Evolutionary conservation across 2,797 vertebrate species (phyloP), one percentile per base, ranked within the genome.

Genomic region (Geotrypetes seraphini): DNA sequence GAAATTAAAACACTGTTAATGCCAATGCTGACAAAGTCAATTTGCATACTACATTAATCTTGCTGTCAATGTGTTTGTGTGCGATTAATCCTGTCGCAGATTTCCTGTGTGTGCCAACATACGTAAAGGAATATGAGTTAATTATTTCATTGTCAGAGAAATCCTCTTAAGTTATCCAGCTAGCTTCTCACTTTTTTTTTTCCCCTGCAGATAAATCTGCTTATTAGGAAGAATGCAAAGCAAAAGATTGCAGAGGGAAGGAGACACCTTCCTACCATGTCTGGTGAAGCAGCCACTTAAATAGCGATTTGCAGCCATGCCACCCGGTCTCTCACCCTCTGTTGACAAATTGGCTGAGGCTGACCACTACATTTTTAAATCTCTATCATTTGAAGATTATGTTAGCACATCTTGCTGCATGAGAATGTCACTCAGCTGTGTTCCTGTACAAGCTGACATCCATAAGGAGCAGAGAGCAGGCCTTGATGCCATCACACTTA

Each of bases 11-110:
- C n/a, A n/a, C n/a, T n/a, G n/a, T 40, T 42, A 41, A 57, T 33
- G 38, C 48, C 48, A 53, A n/a, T 63, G 58, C 56, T 69, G 65
- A 74, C 68, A 62, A 72, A 66, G 67, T 68, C 68, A 63, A 84
- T 89, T 84, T 86, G 72, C 78, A 85, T 84, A 72, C 66, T 64
- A 63, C 71, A 64, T 76, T 69, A 75, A 78, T 74, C 69, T 59
- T 60, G 51, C 55, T 69, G 71, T 66, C 75, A 64, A 38, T 42
- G 50, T 54, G 57, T 60, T 66, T 66, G 66, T 53, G 53, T 66
- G 53, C 60, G 53, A 66, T 63, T 66, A 66, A 60, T 60, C 60
- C 58, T 63, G 63, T 66, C 63, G 63, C 26, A 56, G 56, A 59
- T 57, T 63, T 57, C 42, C n/a, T n/a, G n/a, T n/a, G n/a, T n/a